phyloP scores from a whole-genome alignment of 2,113 vertebrate genomes.

The Arvicanthis niloticus region DNA sequence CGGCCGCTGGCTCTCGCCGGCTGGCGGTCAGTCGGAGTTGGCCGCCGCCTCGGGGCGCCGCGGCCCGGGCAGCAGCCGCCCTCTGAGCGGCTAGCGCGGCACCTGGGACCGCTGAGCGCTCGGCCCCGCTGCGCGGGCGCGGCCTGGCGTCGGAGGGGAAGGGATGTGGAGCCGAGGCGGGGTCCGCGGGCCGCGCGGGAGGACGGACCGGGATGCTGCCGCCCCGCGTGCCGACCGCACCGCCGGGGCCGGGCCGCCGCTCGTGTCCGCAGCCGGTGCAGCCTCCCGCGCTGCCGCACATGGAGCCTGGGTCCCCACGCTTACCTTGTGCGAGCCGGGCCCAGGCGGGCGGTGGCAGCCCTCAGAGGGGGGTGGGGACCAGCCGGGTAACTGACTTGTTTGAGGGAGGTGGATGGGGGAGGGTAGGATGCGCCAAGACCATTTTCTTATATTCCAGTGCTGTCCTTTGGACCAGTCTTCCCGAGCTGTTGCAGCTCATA shows the following conservation, averaged over 20 bases:
- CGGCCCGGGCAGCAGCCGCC: conserved; percentile 25
- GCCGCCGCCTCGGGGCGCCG: conserved; percentile 47
- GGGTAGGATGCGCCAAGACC: conserved; percentile 70
- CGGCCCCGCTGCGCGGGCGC: conserved; percentile 83
- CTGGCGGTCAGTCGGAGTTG: conserved; percentile 64
- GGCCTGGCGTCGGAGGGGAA: conserved; percentile 73
- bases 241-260: background rate
- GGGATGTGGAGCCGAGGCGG: conserved; percentile 77
- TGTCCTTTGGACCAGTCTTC: conserved; percentile 11
- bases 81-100: background rate
- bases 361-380: conserved; percentile 71
- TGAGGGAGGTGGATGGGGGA: conserved; percentile 61
- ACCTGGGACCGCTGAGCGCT: conserved; percentile 65
- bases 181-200: conserved; percentile 71
- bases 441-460: conserved; percentile 34
- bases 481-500: background rate
- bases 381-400: conserved; percentile 72
- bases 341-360: conserved; percentile 70
- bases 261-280: background rate
- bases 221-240: background rate
- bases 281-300: conserved; percentile 61
- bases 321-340: conserved; percentile 56
- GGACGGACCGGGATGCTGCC: conserved; percentile 53
- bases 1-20: conserved; percentile 57
- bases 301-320: conserved; percentile 51